These are phyloP conservation scores for Chlorops oryzae DNA, from an alignment of 1,140 invertebrate genomes.

Conservation along the genomic window DNA sequence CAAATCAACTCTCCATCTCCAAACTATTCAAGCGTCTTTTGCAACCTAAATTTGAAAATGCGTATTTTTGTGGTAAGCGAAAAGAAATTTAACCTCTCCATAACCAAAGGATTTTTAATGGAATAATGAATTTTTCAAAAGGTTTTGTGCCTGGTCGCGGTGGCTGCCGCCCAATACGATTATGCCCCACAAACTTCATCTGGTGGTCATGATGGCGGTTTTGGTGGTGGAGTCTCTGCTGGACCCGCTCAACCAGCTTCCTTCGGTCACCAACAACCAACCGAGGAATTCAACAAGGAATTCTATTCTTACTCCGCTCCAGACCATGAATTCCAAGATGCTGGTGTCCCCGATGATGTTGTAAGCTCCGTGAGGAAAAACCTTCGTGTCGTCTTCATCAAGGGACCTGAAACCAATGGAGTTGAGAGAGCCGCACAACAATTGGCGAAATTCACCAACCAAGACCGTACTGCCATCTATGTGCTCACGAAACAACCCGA, in stretches of 20 bases:
- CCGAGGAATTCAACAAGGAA: conserved; percentile 35
- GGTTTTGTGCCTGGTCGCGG: conserved; percentile 15
- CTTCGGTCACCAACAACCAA: neutral
- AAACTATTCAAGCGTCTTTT: conserved; percentile 6
- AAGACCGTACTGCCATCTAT: conserved; percentile 39
- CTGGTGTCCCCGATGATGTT: conserved; percentile 22
- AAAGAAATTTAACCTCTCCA: neutral
- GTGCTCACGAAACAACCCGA: conserved; percentile 40
- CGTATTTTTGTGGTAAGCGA: conserved; percentile 12
- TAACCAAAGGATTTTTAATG: too few relatives aligned
- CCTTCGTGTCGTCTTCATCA: conserved; percentile 39
- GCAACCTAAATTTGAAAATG: conserved; percentile 12
- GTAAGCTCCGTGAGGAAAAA: conserved; percentile 27
- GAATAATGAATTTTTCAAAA: neutral
- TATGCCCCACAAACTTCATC: conserved; percentile 4
- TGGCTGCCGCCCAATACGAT: conserved; percentile 14
- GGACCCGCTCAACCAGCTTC: neutral
- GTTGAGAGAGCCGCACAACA: conserved; percentile 34
- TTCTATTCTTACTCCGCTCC: conserved; percentile 37
- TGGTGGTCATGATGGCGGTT: neutral
- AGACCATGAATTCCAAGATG: conserved; percentile 32
- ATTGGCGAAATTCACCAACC: conserved; percentile 35
- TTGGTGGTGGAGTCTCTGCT: conserved; percentile 4
- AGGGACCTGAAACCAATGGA: conserved; percentile 39
- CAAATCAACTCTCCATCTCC: conserved; percentile 15